Conservation (phyloP, 2,113 vertebrate species). For the Leptobrachium leishanense region DNA sequence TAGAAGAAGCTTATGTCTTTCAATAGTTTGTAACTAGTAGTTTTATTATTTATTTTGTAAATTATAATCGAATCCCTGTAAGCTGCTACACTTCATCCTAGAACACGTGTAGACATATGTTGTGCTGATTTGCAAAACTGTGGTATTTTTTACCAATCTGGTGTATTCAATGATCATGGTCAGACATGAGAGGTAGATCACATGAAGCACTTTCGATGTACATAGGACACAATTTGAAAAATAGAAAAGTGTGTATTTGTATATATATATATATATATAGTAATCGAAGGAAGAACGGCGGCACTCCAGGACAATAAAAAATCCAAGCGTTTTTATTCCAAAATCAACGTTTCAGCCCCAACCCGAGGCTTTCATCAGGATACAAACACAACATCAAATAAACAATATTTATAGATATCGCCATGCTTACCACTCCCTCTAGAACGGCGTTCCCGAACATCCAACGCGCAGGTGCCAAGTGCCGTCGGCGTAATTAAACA, state of each 20-base stretch:
- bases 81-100: slow-evolving; percentile 72
- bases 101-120: slow-evolving; percentile 71
- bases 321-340: no score
- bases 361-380: no score
- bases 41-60: slow-evolving; percentile 88
- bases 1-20: no score
- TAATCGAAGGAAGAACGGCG: no score
- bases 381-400: no score
- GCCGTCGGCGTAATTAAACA: no score
- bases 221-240: slow-evolving; percentile 70
- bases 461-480: no score
- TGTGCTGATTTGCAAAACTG: slow-evolving; percentile 65
- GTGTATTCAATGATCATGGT: slow-evolving; percentile 65
- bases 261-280: slow-evolving; percentile 29
- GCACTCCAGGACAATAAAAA: no score
- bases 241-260: slow-evolving; percentile 60
- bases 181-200: slow-evolving; percentile 66
- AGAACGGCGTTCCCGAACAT: no score
- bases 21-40: slow-evolving; percentile 50
- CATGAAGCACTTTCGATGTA: slow-evolving; percentile 78
- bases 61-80: slow-evolving; percentile 77
- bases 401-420: no score
- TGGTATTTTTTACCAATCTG: slow-evolving; percentile 72
- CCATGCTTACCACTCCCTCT: no score
- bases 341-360: no score